Evolutionary conservation across 2,113 vertebrate species (phyloP).

Genomic region (Misgurnus mizolepis): DNA sequence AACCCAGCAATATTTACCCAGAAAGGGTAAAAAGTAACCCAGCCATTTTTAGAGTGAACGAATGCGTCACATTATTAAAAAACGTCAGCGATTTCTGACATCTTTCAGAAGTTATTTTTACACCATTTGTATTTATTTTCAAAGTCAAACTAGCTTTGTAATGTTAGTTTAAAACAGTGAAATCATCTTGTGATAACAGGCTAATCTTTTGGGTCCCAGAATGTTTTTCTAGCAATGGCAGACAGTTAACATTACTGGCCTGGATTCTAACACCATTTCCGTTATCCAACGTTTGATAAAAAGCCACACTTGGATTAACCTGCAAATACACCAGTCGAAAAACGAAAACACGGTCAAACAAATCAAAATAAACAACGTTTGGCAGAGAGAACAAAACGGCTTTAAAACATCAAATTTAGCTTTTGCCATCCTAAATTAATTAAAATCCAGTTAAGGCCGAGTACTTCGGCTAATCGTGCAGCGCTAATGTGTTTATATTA

Average conservation of each 20-base stretch:
- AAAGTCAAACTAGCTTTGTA: neutral
- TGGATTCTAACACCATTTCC: neutral
- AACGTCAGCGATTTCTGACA: neutral
- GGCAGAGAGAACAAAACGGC: neutral
- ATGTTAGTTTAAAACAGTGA: conserved; percentile 21
- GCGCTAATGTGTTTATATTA: conserved; percentile 29
- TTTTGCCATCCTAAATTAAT: conserved; percentile 32
- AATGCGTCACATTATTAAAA: no score
- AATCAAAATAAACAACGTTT: conserved; percentile 28
- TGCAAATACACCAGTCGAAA: neutral
- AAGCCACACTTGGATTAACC: no score
- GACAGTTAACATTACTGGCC: neutral
- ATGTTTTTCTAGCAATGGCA: conserved; percentile 26
- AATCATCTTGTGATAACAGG: conserved; percentile 9
- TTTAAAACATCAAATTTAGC: neutral
- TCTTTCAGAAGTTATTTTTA: neutral
- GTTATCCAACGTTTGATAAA: conserved; percentile 18
- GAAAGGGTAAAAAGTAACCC: no score
- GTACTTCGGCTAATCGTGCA: conserved; percentile 16
- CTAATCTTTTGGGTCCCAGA: neutral
- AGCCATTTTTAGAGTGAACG: no score
- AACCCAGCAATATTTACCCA: no score
- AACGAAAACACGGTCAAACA: neutral
- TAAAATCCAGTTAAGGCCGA: conserved; percentile 17
- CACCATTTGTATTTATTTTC: neutral